Base-by-base conservation (phyloP, 2,888 invertebrate species). In the Hipparchia sbordonii region DNA sequence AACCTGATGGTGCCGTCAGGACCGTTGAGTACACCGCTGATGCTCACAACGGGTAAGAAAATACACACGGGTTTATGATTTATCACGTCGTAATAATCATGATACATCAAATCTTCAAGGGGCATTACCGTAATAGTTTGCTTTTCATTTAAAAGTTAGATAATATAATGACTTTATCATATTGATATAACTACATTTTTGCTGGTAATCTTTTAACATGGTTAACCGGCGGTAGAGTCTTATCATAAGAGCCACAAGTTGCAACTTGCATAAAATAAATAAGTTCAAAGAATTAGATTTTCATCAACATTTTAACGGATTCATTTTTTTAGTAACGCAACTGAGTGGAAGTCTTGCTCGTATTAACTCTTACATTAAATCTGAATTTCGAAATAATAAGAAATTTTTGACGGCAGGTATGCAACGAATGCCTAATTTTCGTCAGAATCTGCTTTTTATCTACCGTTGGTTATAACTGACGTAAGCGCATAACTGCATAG, bases 11-110 rank as follows among this genome's bases (percentile, higher is more conserved):
- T 71, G 93, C 94, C 76, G 81, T 94, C 76, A 92, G 94, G 76
- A 94, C 88, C 72, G 95, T 95, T 5, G 93, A 95, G 78, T 95
- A 95, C 85, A 92, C 94, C 72, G 94, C 94, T 80, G 94, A 95
- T 61, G 86, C 93, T 66, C 94, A 95, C 82, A 93, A 89, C 73
- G 95, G 95, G 90, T 95, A 91, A 89, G 83, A 61, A 57, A 60
- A 67, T 10, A 39, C 5, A 39, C 39, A 23, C 23, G 23, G 2
- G 39, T 39, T 1, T 5, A 39, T 39, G 39, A 39, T 39, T 39
- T 39, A 39, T 39, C 39, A 39, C 39, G 1, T 4, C 5, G 5
- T 39, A 4, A 39, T 39, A 39, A 4, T 39, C 39, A 39, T 39
- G 39, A 5, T 39, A 6, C 48, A 48, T 48, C 48, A 6, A 48